Evolutionary conservation across 2,113 vertebrate species (phyloP).

Genomic region (Campylomormyrus numenius): DNA sequence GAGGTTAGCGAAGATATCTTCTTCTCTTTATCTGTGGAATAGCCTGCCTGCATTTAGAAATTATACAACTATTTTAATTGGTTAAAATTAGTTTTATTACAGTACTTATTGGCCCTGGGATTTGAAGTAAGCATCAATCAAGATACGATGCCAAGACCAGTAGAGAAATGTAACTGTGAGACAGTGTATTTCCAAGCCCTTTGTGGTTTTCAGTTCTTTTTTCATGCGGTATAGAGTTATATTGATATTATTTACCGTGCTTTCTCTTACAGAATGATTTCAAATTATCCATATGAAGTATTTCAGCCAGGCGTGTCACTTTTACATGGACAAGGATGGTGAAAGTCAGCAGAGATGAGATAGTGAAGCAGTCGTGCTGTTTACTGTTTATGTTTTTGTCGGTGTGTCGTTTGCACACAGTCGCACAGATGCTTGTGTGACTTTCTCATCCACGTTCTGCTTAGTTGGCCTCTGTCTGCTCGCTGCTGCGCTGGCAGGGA

Average conservation of each 20-base stretch:
- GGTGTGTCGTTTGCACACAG: background rate
- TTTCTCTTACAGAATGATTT: background rate
- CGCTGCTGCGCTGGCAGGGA: background rate
- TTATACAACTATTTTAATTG: background rate
- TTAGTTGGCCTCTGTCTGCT: background rate
- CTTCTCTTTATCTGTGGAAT: background rate
- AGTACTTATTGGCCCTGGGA: background rate
- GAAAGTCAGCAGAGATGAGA: background rate
- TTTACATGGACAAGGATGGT: background rate
- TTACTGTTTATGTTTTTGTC: background rate
- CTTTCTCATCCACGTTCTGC: background rate
- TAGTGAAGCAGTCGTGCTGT: background rate
- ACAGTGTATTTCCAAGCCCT: background rate
- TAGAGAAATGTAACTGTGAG: background rate
- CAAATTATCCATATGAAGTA: background rate
- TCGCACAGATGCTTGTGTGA: background rate
- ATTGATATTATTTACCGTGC: background rate
- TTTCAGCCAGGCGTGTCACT: background rate
- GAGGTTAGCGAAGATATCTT: background rate
- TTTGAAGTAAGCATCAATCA: background rate
- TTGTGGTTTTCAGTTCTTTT: background rate
- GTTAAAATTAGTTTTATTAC: background rate
- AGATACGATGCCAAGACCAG: background rate
- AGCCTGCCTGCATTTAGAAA: background rate
- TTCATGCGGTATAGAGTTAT: background rate